Conservation (phyloP, 2,113 vertebrate species). For the Coreoperca whiteheadi region DNA sequence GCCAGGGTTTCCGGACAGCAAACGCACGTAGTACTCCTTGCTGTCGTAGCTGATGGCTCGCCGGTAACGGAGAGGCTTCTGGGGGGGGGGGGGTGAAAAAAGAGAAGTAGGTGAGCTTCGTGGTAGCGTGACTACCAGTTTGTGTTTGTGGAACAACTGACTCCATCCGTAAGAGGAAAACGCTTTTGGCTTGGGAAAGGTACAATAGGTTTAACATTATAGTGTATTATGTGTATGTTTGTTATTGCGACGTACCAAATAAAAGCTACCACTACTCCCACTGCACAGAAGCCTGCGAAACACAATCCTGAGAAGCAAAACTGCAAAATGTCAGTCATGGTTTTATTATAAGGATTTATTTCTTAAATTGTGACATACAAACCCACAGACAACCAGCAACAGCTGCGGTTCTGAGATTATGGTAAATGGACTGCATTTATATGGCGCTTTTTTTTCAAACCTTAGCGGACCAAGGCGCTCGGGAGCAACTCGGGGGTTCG, state of each 20-base stretch:
- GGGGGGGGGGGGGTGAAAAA: background rate
- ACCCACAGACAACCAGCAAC: background rate
- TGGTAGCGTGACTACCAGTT: background rate
- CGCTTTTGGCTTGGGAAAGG: background rate
- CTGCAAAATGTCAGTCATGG: background rate
- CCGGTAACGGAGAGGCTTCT: constrained; percentile 96
- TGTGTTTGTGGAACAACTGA: background rate
- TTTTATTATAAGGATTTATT: background rate
- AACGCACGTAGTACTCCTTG: constrained; percentile 97
- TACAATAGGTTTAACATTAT: background rate
- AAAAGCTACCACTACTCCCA: background rate
- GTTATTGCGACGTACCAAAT: background rate
- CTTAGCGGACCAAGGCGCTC: no score
- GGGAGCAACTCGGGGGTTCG: no score
- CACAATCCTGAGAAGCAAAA: background rate
- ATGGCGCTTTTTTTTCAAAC: no score
- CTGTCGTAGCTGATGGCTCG: constrained; percentile 97
- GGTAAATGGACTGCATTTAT: no score
- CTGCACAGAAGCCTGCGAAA: no score
- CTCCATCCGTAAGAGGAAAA: background rate
- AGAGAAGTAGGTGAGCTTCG: background rate
- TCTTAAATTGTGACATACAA: background rate
- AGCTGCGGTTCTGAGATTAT: background rate
- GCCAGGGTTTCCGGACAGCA: constrained; percentile 92
- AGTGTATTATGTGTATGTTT: background rate